Conservation (phyloP, 2,113 vertebrate genomes). For the Nansenia antarctica region DNA sequence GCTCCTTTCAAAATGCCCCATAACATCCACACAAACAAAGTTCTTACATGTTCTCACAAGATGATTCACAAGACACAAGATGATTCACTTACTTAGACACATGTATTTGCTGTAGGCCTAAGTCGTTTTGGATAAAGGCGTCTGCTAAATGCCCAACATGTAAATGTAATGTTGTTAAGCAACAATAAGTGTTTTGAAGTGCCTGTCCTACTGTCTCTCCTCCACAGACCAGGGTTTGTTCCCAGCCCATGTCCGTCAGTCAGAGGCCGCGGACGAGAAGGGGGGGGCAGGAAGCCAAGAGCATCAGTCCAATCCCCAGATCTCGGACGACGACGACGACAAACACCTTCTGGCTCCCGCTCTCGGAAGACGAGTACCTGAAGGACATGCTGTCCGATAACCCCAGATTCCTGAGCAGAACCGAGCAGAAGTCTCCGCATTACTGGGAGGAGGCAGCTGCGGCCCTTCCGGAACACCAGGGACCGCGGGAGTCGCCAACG, state of each 20-base stretch:
- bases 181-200: too few relatives aligned
- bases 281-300: neutral
- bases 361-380: slow-evolving; percentile 24
- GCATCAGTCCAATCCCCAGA: neutral
- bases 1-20: too few relatives aligned
- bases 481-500: neutral
- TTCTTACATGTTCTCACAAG: too few relatives aligned
- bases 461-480: slow-evolving; percentile 24
- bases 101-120: too few relatives aligned
- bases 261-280: neutral
- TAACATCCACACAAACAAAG: too few relatives aligned
- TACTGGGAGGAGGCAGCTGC: slow-evolving; percentile 34
- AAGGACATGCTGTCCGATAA: slow-evolving; percentile 29
- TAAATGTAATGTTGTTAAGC: too few relatives aligned
- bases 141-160: too few relatives aligned
- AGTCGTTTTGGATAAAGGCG: too few relatives aligned
- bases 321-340: neutral
- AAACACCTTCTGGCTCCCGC: neutral
- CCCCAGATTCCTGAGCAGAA: slow-evolving; percentile 25
- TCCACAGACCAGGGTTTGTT: neutral
- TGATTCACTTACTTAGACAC: too few relatives aligned
- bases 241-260: neutral
- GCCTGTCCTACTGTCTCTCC: neutral
- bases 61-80: too few relatives aligned
- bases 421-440: slow-evolving; percentile 22